phyloP scores from a whole-genome alignment of 2,888 invertebrate genomes.

The Xanthia togata region DNA sequence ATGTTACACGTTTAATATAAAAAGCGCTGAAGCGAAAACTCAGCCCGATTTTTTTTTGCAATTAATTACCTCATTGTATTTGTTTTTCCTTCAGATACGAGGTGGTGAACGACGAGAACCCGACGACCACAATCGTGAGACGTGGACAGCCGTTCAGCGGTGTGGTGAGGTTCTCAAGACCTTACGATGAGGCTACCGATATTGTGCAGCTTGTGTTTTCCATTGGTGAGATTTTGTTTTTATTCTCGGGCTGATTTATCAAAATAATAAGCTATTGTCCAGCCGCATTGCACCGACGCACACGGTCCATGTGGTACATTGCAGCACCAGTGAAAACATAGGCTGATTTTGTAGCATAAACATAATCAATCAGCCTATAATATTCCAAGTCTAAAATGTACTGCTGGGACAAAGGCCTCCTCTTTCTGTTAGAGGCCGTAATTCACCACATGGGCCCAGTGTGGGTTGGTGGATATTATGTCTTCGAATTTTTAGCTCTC shows the following conservation, averaged over 20 bases:
- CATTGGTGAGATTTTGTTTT: constrained; percentile 87
- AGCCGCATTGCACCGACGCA: background rate
- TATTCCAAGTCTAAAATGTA: too few species aligned
- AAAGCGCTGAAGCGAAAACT: background rate
- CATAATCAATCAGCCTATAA: too few species aligned
- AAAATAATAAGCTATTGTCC: background rate
- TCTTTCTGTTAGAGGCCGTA: too few species aligned
- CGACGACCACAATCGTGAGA: constrained; percentile 92
- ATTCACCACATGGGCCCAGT: too few species aligned
- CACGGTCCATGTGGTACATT: background rate
- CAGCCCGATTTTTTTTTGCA: background rate
- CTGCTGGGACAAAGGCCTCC: too few species aligned
- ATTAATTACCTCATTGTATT: background rate
- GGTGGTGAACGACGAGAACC: constrained; percentile 91
- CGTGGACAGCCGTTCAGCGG: constrained; percentile 94
- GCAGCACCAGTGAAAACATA: background rate
- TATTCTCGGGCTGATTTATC: background rate
- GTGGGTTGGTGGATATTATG: too few species aligned
- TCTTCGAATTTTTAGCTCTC: too few species aligned
- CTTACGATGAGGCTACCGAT: constrained; percentile 91
- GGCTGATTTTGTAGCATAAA: background rate
- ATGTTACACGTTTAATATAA: too few species aligned
- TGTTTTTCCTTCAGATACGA: constrained; percentile 88
- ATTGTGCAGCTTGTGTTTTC: constrained; percentile 92
- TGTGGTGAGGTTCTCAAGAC: constrained; percentile 91